Conservation (phyloP, 2,113 vertebrate genomes). For the Porphyrio hochstetteri region DNA sequence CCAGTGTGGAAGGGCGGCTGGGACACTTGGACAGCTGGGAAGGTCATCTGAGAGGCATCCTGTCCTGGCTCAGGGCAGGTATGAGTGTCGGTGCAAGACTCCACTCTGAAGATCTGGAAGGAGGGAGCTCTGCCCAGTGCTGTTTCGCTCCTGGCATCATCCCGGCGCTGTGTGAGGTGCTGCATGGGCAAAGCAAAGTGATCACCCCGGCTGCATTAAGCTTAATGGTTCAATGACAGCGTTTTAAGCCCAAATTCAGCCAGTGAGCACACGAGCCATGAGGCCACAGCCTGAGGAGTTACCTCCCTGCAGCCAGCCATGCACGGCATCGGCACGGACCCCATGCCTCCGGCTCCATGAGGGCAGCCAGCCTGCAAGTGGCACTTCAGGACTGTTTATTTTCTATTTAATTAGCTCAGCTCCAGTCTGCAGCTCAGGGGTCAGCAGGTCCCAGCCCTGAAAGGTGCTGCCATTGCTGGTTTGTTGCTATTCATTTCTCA, state of each 20-base stretch:
- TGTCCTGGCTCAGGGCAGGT: not conserved
- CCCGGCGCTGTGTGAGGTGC: accelerated
- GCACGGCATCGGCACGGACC: accelerated
- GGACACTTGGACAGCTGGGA: not conserved
- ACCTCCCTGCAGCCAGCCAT: accelerated
- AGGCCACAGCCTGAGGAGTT: accelerated
- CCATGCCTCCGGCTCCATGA: accelerated
- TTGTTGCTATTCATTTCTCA: not conserved
- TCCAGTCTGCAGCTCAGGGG: not conserved
- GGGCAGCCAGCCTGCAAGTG: not conserved
- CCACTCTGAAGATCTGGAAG: not conserved
- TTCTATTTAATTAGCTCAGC: not conserved
- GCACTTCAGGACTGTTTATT: slow-evolving; percentile 1
- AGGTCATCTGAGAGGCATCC: not conserved
- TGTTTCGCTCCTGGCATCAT: not conserved
- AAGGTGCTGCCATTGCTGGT: not conserved
- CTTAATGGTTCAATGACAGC: not conserved
- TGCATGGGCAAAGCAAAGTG: not conserved
- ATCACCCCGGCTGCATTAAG: accelerated
- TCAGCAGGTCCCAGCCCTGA: not conserved
- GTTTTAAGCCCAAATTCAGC: not conserved
- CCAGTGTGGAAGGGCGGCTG: not conserved
- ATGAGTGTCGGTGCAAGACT: not conserved
- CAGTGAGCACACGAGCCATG: accelerated
- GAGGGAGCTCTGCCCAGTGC: not conserved